Conservation (phyloP, 2,797 vertebrate species). For the Pagetopsis macropterus region DNA sequence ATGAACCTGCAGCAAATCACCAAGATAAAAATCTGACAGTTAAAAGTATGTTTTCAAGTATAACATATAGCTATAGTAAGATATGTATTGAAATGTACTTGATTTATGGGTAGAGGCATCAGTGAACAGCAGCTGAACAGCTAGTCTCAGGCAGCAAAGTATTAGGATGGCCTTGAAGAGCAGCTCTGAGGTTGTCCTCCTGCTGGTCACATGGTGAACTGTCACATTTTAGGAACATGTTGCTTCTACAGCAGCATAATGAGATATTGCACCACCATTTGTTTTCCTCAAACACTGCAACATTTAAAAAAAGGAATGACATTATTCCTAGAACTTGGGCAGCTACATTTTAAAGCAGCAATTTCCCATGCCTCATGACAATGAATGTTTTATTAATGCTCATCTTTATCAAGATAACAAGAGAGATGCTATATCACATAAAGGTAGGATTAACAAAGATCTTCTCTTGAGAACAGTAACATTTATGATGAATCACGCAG, state of each 20-base stretch:
- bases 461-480: background rate
- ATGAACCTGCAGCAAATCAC: constrained; percentile 6
- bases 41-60: background rate
- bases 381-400: constrained; percentile 24
- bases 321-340: background rate
- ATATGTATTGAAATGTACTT: background rate
- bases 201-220: constrained; percentile 59
- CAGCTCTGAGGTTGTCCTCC: constrained; percentile 49
- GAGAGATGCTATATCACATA: constrained; percentile 6
- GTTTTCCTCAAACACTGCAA: background rate
- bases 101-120: background rate
- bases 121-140: constrained; percentile 30
- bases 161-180: background rate
- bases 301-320: background rate
- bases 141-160: constrained; percentile 10
- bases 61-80: background rate
- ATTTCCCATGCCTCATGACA: background rate
- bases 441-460: background rate
- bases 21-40: background rate
- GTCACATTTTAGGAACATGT: constrained; percentile 34
- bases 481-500: constrained; percentile 1
- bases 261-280: background rate
- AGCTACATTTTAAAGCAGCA: background rate
- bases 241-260: background rate
- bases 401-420: constrained; percentile 22